Percentiles rank a stretch among this genome's conserved stretches.
Evolutionary conservation across 2,888 invertebrate species (phyloP).

Genomic region (Dicyrtomina minuta): DNA sequence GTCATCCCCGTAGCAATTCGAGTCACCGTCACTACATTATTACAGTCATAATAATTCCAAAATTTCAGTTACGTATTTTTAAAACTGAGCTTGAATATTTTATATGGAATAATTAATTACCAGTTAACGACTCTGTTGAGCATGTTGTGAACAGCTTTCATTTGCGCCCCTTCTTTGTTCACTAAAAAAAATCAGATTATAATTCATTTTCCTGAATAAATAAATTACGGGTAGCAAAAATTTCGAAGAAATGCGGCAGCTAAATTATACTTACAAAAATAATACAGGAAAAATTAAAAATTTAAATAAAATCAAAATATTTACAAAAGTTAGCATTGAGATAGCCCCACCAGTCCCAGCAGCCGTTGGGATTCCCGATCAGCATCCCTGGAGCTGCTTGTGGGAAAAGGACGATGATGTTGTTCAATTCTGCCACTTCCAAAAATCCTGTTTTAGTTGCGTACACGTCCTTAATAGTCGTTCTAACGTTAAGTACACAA

Average conservation of each 20-base stretch:
- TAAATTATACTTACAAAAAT: neutral
- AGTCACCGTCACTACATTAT: neutral
- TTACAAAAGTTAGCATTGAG: constrained; percentile 35
- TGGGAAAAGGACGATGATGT: constrained; percentile 48
- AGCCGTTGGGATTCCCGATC: constrained; percentile 43
- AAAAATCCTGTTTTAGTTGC: constrained; percentile 47
- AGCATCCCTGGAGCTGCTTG: constrained; percentile 38
- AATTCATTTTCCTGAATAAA: too few relatives aligned
- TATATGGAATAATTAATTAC: too few relatives aligned
- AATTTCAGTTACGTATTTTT: too few relatives aligned
- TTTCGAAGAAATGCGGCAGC: too few relatives aligned
- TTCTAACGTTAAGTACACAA: constrained; percentile 20
- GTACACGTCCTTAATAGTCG: constrained; percentile 39
- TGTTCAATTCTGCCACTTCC: constrained; percentile 48
- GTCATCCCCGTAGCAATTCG: constrained; percentile 29
- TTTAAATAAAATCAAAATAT: neutral
- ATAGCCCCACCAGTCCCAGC: constrained; percentile 48
- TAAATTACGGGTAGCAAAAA: too few relatives aligned
- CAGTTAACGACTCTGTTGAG: constrained; percentile 38
- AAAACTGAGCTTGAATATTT: too few relatives aligned
- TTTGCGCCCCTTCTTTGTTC: constrained; percentile 41
- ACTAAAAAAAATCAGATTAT: constrained; percentile 25
- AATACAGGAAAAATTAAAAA: neutral
- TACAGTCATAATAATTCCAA: neutral
- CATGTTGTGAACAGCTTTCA: constrained; percentile 42